Percentiles rank a stretch among this genome's conserved stretches.
Conservation (phyloP, 2,888 invertebrate species). For the Xylophagus ater region DNA sequence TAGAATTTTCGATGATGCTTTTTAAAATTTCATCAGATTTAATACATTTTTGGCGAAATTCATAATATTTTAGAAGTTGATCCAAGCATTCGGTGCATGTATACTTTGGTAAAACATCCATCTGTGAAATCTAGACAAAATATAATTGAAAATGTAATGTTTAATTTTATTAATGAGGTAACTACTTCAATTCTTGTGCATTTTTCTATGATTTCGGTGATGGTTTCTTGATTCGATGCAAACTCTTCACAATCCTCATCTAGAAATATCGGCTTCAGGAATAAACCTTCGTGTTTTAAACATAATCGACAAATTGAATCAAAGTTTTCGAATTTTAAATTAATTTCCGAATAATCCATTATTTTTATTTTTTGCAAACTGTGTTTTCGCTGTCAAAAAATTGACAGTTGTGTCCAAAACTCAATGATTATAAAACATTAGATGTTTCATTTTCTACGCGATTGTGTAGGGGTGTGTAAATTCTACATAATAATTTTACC, state of each 20-base stretch:
- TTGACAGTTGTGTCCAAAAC: no score
- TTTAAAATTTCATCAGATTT: neutral
- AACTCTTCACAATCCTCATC: neutral
- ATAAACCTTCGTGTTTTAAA: constrained; percentile 2
- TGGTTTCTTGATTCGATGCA: neutral
- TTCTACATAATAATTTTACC: no score
- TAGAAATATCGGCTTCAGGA: constrained; percentile 3
- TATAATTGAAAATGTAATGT: no score
- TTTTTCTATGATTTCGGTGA: constrained; percentile 1
- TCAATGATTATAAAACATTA: no score
- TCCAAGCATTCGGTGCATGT: constrained; percentile 3
- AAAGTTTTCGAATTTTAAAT: neutral
- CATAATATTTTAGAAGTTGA: neutral
- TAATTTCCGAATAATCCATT: neutral
- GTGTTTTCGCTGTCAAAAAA: no score
- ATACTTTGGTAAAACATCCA: no score
- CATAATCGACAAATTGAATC: constrained; percentile 6
- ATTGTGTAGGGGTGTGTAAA: no score
- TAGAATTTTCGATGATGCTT: no score
- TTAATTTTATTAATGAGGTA: no score
- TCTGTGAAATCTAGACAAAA: no score
- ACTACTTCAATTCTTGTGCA: constrained; percentile 3
- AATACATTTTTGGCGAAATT: constrained; percentile 3
- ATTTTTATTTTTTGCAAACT: no score
- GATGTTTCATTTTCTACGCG: no score